Conservation (phyloP, 92 coral and sea anemone genomes). For the Diadumene lineata region DNA sequence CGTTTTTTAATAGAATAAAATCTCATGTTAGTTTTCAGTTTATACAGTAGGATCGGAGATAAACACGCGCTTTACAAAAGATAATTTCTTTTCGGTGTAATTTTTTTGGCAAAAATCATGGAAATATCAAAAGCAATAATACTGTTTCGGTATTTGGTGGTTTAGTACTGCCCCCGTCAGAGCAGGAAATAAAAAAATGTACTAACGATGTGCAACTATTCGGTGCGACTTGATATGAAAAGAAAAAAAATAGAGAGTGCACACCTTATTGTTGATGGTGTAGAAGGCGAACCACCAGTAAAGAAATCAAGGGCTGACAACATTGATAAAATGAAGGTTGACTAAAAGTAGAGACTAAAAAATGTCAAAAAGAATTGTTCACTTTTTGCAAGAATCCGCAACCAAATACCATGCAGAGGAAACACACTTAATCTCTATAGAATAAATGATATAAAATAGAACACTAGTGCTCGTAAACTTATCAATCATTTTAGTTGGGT, state of each 20-base stretch:
- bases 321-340: constrained; percentile 6
- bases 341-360: not conserved
- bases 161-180: no score
- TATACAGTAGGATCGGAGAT: no score
- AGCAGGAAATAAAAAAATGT: no score
- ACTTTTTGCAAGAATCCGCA: not conserved
- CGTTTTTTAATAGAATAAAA: no score
- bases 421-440: constrained; percentile 1
- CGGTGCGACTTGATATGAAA: not conserved
- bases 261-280: not conserved
- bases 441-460: not conserved
- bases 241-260: not conserved
- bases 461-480: not conserved
- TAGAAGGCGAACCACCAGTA: not conserved
- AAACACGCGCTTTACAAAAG: no score
- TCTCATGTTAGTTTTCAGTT: no score
- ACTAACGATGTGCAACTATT: constrained; percentile 1
- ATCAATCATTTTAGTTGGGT: not conserved
- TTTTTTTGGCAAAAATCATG: no score
- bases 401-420: not conserved
- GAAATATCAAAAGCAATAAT: no score
- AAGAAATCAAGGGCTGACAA: not conserved
- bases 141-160: no score
- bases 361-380: not conserved
- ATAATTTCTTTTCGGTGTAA: no score